A percentile compares a stretch with the other conserved stretches of the same genome.
Conservation (phyloP, 2,888 invertebrate species). For the Drosophila lutescens region DNA sequence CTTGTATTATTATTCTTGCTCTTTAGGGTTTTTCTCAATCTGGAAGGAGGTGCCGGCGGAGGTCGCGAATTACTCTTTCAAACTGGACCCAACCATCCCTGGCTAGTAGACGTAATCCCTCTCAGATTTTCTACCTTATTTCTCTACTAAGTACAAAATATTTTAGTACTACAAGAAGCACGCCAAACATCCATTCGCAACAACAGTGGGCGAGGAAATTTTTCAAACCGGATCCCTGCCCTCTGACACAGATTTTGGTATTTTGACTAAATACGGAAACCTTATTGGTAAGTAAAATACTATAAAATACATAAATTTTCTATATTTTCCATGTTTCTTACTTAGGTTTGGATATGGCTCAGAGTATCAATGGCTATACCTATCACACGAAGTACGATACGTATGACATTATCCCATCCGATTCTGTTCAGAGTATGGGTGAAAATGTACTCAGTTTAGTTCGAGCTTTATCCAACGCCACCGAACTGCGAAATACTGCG, state of each 20-base stretch:
- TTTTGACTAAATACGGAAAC: conserved; percentile 87
- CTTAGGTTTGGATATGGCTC: conserved; percentile 89
- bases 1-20: background rate
- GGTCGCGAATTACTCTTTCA: conserved; percentile 96
- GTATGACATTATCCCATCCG: conserved; percentile 86
- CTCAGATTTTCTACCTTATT: conserved; percentile 58
- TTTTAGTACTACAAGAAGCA: conserved; percentile 84
- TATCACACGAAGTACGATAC: conserved; percentile 91
- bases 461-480: conserved; percentile 84
- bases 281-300: conserved; percentile 85
- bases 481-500: conserved; percentile 72
- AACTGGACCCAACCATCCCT: conserved; percentile 89
- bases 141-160: no score
- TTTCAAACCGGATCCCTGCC: conserved; percentile 88
- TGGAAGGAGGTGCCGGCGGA: conserved; percentile 96
- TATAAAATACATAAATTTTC: background rate
- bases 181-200: conserved; percentile 86
- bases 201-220: conserved; percentile 86
- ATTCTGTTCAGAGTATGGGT: conserved; percentile 90
- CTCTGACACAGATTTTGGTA: conserved; percentile 88
- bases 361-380: conserved; percentile 88
- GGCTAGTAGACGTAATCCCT: conserved; percentile 86
- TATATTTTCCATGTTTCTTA: background rate
- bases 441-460: conserved; percentile 88
- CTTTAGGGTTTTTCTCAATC: conserved; percentile 90